Base-by-base conservation (phyloP, 2,113 vertebrate species). In the Trachemys scripta region DNA sequence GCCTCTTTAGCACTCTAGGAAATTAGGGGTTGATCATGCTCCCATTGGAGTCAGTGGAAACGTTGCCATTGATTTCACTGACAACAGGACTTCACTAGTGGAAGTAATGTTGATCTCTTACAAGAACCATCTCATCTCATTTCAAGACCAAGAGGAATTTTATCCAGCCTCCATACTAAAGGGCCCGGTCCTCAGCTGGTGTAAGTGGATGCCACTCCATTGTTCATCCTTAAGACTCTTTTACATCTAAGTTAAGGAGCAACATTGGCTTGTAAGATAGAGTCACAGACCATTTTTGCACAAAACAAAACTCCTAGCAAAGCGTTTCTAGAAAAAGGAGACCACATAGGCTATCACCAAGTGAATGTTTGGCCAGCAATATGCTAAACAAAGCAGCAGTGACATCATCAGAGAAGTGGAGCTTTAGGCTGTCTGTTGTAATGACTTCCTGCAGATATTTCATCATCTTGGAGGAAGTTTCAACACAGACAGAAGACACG, bases 191-290 rank as follows among this genome's bases (percentile, higher is more conserved):
- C 69, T 54, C 27, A 69, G 49, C 51, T 53, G 45, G 45, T 3
- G 0, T n/a, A n/a, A 87, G 22, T 14, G 0, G 16, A 4, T 19
- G 51, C 31, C 31, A 1, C 12, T 4, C 13, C 6, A 27, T 24
- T 59, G 12, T 13, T 53, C 24, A 7, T 5, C 9, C 31, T n/a
- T 50, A 57, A 59, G 31, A 10, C 3, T 1, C 0, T 82, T 84
- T 35, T 0, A 29, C 13, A 47, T 47, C 12, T 78, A 27, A 78
- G 4, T 78, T 45, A 47, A 47, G 42, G 38, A 47, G 13, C 22
- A 13, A 45, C 45, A 47, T 22, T 47, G 42, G 8, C n/a, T 6
- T 31, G 50, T 42, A 8, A 85, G 76, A 8, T 8, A 38, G 51
- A 38, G 51, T 49, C 75, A 19, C 47, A 24, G 76, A 42, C 13